Evolutionary conservation across 2,888 invertebrate genomes (phyloP), one percentile per base, ranked within the genome.

Genomic region (Malthinus seriepunctatus): DNA sequence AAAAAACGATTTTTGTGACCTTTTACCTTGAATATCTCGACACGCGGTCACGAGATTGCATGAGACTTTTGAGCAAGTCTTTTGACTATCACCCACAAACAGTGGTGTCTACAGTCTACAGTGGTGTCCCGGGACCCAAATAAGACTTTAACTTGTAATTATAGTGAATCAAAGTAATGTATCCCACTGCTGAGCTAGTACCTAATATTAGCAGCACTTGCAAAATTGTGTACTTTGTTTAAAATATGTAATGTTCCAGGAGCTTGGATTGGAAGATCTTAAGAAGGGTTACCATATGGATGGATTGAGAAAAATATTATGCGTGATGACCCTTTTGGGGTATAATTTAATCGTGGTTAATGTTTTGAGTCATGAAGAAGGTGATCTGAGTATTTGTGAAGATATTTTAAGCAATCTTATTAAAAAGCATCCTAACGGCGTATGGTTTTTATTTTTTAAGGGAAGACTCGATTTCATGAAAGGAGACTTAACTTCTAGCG

Each of bases 361-460:
- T 71, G 88, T 94, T 56, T 81, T 94, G 44, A 93, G 93, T 74
- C 86, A 91, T 63, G 84, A 86, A 31, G 89, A 91, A 69, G 93
- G 93, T 1, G 91, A 97, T 77, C 78, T 93, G 37, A 80, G 82
- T 0, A 83, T 91, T 64, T 92, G 93, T 67, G 86, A 91, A 59
- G 82, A 84, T 63, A 87, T 96, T 12, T 82, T 94, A 11, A 78
- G 84, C n/a, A 83, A 87, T 47, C 89, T 92, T 79, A 85, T 95
- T 53, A 79, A 88, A 85, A 78, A 83, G 47, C 91, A 89, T 74
- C 92, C 92, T 1, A 84, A 88, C 33, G 95, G 97, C 42, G 93
- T 94, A 1, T 91, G 96, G 87, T 95, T 95, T 78, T 80, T 96
- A 32, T 94, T 96, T 76, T 93, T 96, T 76, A 90, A 91, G 78